Percentiles rank a stretch among this genome's conserved stretches.
phyloP scores from a whole-genome alignment of 2,888 invertebrate species.

The Crocallis elinguaria region DNA sequence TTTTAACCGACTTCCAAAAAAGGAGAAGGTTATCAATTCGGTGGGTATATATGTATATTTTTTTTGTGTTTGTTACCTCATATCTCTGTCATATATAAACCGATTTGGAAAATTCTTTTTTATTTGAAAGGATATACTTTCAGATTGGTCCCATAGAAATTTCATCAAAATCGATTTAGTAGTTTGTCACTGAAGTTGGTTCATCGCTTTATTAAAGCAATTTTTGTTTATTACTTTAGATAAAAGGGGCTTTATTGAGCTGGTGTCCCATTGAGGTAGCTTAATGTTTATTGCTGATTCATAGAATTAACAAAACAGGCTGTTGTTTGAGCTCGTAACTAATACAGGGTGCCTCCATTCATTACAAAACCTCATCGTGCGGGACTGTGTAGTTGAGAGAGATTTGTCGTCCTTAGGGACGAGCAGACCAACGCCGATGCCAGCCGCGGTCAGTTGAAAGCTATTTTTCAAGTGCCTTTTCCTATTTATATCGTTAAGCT shows the following conservation, averaged over 20 bases:
- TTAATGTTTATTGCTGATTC: not conserved
- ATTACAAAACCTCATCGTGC: slow-evolving; percentile 54
- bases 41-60: no score
- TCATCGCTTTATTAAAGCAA: no score
- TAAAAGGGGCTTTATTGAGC: not conserved
- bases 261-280: not conserved
- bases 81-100: no score
- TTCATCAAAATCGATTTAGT: no score
- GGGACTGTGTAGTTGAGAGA: slow-evolving; percentile 47
- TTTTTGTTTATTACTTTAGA: no score
- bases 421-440: slow-evolving; percentile 41
- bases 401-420: slow-evolving; percentile 52
- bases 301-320: slow-evolving; percentile 8
- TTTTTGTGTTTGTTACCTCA: no score
- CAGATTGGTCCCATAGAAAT: no score
- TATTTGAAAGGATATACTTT: no score
- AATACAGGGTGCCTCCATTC: slow-evolving; percentile 40
- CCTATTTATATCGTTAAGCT: slow-evolving; percentile 23
- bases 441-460: slow-evolving; percentile 32
- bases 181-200: no score
- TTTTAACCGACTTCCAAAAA: no score
- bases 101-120: no score
- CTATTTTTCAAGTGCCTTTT: slow-evolving; percentile 38
- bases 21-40: no score
- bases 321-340: slow-evolving; percentile 26